Evolutionary conservation across 1,140 invertebrate species (phyloP).

Genomic region (Heliconius melpomene): DNA sequence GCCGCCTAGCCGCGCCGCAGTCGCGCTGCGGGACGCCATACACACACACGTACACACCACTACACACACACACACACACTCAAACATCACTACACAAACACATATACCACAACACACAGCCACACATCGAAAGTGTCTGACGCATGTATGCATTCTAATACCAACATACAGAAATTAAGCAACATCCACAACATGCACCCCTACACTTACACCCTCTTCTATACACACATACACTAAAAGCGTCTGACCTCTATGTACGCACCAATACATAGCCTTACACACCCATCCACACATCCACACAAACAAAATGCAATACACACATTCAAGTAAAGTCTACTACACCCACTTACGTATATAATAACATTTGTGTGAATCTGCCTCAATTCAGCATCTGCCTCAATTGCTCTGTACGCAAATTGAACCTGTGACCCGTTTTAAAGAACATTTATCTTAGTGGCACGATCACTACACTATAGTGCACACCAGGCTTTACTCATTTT

Average conservation of each 20-base stretch:
- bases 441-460: constrained; percentile 2
- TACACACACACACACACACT: not conserved
- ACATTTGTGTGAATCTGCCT: too few species aligned
- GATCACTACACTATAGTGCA: not conserved
- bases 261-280: not conserved
- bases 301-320: not conserved
- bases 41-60: constrained; percentile 1
- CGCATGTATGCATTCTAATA: not conserved
- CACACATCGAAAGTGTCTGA: not conserved
- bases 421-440: not conserved
- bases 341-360: not conserved
- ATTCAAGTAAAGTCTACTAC: not conserved
- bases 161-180: not conserved
- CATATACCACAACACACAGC: not conserved
- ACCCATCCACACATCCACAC: not conserved
- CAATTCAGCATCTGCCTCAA: too few species aligned
- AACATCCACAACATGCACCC: not conserved
- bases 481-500: not conserved
- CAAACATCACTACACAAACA: too few species aligned
- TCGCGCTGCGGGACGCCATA: constrained; percentile 12
- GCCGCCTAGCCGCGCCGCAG: constrained; percentile 44
- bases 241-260: not conserved
- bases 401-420: not conserved
- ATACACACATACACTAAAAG: not conserved
- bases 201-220: not conserved